These are phyloP conservation scores for Galleria mellonella DNA, from an alignment of 1,140 invertebrate genomes.

Conservation along the genomic window DNA sequence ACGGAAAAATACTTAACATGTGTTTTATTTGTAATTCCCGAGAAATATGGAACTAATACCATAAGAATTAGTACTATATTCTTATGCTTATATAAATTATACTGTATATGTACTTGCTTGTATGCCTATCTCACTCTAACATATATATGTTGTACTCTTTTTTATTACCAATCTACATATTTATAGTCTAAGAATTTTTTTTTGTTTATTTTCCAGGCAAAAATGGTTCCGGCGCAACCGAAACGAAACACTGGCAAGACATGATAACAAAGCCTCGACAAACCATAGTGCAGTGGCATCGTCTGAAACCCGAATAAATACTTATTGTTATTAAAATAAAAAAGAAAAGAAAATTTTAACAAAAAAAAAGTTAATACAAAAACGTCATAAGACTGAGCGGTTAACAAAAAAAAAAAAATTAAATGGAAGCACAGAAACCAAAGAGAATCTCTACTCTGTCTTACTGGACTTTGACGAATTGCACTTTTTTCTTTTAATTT, in stretches of 20 bases:
- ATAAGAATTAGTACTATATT: too few relatives aligned
- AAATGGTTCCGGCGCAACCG: conserved; percentile 91
- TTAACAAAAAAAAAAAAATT: conserved; percentile 48
- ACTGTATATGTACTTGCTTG: too few relatives aligned
- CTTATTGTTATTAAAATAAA: conserved; percentile 17
- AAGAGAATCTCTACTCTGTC: conserved; percentile 21
- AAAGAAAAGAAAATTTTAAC: conserved; percentile 15
- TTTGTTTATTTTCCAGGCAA: conserved; percentile 80
- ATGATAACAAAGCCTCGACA: conserved; percentile 97
- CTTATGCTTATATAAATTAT: too few relatives aligned
- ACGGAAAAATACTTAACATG: too few relatives aligned
- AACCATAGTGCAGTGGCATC: conserved; percentile 94
- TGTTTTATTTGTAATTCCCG: too few relatives aligned
- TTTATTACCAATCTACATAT: too few relatives aligned
- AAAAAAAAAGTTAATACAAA: conserved; percentile 28
- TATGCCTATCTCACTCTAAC: too few relatives aligned
- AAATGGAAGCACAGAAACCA: conserved; percentile 26
- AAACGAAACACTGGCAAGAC: conserved; percentile 96
- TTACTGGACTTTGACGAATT: conserved; percentile 4
- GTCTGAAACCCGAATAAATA: conserved; percentile 87
- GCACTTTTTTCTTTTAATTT: background rate
- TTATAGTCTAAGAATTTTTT: too few relatives aligned
- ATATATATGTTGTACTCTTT: too few relatives aligned
- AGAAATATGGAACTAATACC: too few relatives aligned
- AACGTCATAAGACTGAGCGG: conserved; percentile 69